Base-by-base conservation (phyloP, 2,888 invertebrate species). In the Herminia tarsipennalis region DNA sequence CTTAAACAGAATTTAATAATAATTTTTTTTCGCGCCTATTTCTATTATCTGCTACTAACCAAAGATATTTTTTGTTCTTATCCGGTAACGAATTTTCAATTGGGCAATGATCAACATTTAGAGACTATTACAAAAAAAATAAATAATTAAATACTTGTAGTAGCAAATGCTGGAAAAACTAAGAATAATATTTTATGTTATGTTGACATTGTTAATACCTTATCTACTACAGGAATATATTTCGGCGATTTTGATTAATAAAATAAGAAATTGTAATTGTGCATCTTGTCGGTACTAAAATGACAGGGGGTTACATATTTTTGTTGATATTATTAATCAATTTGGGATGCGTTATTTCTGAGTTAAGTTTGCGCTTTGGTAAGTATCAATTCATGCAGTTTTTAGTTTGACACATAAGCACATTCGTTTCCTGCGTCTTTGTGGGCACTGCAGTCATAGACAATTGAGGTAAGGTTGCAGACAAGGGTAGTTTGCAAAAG, bases 201-300 rank as follows among this genome's bases (percentile, higher is more conserved):
- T 85, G 10, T 41, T 91, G 22, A 75, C 86, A 1, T 37, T 91
- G 8, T 70, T 91, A 3, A 86, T 91, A 33, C 90, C 90, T 0
- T 90, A 82, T 71, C 66, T 91, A 16, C 53, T 91, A 1, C 90
- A 91, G 58, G 90, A 91, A 65, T 91, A 83, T 27, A 91, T 91
- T 57, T 79, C 91, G 0, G 79, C 81, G 0, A 89, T 91, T 49
- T 60, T 91, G 2, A 65, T 88, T 1, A 83, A 66, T 40, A 89
- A 88, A 78, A 62, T 91, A 2, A 72, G 61, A 22, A 72, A 50
- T 21, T 86, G 87, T 27, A 78, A 51, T 8, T 86, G 86, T 18
- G 56, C 59, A 5, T 64, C 69, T 41, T 87, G 88, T 17, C 3
- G 12, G 1, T 27, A 50, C 34, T 61, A 46, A 50, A 63, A 66